Evolutionary conservation across 1,140 invertebrate genomes (phyloP).

Genomic region (Lithobius niger): DNA sequence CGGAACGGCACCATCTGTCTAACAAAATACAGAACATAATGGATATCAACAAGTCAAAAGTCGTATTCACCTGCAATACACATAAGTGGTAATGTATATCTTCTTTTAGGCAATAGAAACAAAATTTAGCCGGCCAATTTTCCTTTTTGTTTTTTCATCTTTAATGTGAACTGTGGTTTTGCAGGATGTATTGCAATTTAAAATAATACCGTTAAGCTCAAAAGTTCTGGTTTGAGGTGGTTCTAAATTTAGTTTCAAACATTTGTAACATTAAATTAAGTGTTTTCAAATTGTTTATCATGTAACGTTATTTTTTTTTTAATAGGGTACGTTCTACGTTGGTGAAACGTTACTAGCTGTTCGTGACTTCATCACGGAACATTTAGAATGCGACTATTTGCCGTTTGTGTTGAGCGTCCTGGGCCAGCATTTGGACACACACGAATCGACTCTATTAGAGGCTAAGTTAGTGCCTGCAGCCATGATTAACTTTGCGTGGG

Average conservation of each 20-base stretch:
- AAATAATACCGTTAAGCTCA: background rate
- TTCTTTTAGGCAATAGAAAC: no score
- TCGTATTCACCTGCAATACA: no score
- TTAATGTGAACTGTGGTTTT: no score
- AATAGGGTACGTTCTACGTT: slow-evolving; percentile 65
- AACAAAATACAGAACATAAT: no score
- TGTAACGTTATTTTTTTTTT: slow-evolving; percentile 1
- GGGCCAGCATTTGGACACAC: slow-evolving; percentile 43
- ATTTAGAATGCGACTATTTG: slow-evolving; percentile 45
- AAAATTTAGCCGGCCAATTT: no score
- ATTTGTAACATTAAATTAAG: background rate
- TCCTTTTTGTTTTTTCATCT: no score
- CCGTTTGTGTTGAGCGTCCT: slow-evolving; percentile 49
- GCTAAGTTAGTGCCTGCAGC: slow-evolving; percentile 58
- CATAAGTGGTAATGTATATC: no score
- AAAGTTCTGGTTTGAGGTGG: background rate
- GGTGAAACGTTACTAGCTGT: slow-evolving; percentile 56
- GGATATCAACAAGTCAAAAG: no score
- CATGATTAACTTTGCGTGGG: slow-evolving; percentile 52
- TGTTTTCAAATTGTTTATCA: background rate
- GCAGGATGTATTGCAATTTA: background rate
- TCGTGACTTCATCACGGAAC: slow-evolving; percentile 55
- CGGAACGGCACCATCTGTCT: no score
- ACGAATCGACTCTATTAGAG: slow-evolving; percentile 50
- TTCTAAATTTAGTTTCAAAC: background rate